Conservation (phyloP, 2,888 invertebrate genomes). For the Cephalotes varians region DNA sequence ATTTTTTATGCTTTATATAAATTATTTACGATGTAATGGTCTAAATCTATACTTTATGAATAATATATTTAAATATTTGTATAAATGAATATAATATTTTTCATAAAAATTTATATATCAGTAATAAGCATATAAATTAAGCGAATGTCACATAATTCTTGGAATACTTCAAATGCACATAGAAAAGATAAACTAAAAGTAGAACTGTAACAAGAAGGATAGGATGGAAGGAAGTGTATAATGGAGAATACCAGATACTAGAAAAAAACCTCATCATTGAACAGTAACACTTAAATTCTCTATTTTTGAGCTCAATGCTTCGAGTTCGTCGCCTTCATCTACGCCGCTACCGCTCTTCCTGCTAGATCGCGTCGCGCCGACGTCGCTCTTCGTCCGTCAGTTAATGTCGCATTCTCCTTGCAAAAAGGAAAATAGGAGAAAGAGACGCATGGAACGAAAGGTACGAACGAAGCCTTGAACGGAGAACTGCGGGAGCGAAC, state of each 20-base stretch:
- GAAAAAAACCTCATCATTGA: slow-evolving; percentile 78
- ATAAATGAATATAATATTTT: not conserved
- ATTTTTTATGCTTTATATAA: not conserved
- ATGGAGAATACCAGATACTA: slow-evolving; percentile 54
- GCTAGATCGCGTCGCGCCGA: slow-evolving; percentile 37
- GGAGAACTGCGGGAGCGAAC: slow-evolving; percentile 66
- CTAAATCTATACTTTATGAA: not conserved
- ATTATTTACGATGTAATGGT: not conserved
- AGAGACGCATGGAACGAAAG: slow-evolving; percentile 47
- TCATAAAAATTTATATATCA: not conserved
- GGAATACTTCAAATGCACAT: not conserved
- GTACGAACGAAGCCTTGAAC: slow-evolving; percentile 58
- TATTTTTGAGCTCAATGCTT: slow-evolving; percentile 78
- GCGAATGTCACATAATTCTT: not conserved
- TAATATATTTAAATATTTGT: not conserved
- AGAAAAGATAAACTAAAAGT: slow-evolving; percentile 10
- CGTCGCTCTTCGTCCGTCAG: slow-evolving; percentile 71
- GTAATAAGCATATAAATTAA: not conserved
- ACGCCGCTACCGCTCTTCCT: slow-evolving; percentile 10
- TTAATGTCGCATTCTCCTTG: slow-evolving; percentile 79
- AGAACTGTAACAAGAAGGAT: slow-evolving; percentile 1
- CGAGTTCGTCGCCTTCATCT: slow-evolving; percentile 70
- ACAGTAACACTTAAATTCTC: slow-evolving; percentile 81
- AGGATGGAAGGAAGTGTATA: slow-evolving; percentile 45
- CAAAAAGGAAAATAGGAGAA: slow-evolving; percentile 71